Evolutionary conservation across 1,140 invertebrate genomes (phyloP).

Genomic region (Drosophila lini): DNA sequence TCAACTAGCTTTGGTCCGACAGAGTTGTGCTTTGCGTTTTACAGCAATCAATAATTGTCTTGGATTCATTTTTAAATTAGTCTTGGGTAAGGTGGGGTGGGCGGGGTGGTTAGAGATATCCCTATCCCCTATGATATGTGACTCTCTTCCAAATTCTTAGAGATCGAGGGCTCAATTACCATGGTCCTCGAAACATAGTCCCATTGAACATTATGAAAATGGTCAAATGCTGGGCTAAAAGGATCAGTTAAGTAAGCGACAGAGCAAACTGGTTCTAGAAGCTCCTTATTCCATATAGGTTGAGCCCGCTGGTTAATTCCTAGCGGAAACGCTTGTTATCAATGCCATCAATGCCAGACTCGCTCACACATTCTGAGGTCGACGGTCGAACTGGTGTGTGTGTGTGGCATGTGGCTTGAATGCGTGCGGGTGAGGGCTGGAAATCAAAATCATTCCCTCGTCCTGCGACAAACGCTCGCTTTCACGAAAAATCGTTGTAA

Average conservation of each 20-base stretch:
- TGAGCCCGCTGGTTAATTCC: neutral
- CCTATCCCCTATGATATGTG: too few species aligned
- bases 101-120: too few species aligned
- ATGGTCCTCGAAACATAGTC: neutral
- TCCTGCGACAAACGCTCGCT: slow-evolving; percentile 56
- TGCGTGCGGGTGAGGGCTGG: slow-evolving; percentile 21
- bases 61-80: neutral
- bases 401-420: slow-evolving; percentile 49
- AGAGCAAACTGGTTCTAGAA: neutral
- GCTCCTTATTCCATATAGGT: neutral
- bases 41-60: neutral
- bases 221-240: neutral
- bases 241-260: neutral
- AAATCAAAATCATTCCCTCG: slow-evolving; percentile 37
- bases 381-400: slow-evolving; percentile 23
- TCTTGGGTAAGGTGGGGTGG: neutral
- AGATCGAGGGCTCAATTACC: neutral
- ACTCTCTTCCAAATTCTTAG: too few species aligned
- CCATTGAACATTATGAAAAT: neutral
- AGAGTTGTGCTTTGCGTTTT: neutral
- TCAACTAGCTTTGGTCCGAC: slow-evolving; percentile 4
- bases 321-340: slow-evolving; percentile 19
- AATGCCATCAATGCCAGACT: slow-evolving; percentile 46
- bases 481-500: slow-evolving; percentile 65
- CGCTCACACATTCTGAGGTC: slow-evolving; percentile 39